phyloP scores from a whole-genome alignment of 2,113 vertebrate species.

The Phylloscopus trochilus region DNA sequence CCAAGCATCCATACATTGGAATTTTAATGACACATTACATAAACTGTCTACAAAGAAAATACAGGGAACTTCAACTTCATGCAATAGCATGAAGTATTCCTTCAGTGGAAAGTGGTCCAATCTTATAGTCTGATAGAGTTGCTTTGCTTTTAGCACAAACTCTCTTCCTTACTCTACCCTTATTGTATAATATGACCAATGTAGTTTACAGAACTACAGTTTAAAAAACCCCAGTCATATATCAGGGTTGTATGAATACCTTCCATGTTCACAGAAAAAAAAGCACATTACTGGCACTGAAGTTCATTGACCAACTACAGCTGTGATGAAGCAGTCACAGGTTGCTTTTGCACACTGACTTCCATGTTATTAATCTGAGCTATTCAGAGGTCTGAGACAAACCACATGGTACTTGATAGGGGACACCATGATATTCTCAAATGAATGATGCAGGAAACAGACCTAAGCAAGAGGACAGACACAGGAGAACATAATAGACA shows the following conservation, averaged over 20 bases:
- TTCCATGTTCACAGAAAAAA: neutral
- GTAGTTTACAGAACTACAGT: neutral
- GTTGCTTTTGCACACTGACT: neutral
- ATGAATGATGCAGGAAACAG: neutral
- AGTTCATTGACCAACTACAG: neutral
- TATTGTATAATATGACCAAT: neutral
- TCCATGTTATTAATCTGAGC: neutral
- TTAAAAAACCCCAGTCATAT: neutral
- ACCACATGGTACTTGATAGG: neutral
- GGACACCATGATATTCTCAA: neutral
- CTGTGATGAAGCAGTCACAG: neutral
- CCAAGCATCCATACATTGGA: constrained; percentile 1
- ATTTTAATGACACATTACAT: constrained; percentile 21
- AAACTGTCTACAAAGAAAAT: constrained; percentile 50
- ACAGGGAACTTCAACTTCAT: constrained; percentile 33
- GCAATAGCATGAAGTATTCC: neutral
- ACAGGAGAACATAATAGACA: rapidly evolving
- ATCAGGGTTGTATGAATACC: neutral
- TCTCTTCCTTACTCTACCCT: neutral
- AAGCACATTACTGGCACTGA: neutral
- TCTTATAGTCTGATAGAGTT: neutral
- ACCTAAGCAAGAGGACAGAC: neutral
- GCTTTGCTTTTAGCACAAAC: constrained; percentile 4
- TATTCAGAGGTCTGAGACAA: neutral
- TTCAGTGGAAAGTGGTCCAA: neutral